These are phyloP conservation scores for Microtus oregoni DNA, from an alignment of 2,113 vertebrate species.

Conservation along the genomic window DNA sequence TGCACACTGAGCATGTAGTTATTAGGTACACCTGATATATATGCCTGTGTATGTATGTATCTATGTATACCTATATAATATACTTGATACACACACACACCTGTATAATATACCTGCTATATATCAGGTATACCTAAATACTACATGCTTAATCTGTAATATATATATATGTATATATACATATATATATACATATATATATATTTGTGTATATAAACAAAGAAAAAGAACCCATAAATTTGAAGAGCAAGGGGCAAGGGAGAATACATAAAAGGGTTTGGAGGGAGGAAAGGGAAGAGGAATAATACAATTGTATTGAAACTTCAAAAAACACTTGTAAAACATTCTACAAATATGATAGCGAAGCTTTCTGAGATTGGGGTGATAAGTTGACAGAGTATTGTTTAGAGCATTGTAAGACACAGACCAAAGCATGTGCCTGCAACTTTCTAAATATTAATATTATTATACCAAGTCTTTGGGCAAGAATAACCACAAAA, in stretches of 20 bases:
- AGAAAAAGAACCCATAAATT: neutral
- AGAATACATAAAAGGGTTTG: neutral
- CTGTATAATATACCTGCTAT: too few species aligned
- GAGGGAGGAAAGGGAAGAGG: neutral
- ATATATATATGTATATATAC: neutral
- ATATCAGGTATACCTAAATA: too few species aligned
- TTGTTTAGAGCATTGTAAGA: neutral
- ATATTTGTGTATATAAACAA: neutral
- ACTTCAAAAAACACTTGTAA: neutral
- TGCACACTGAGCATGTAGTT: neutral
- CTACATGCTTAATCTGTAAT: too few species aligned
- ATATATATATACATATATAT: too few species aligned
- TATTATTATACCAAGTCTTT: neutral
- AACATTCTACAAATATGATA: constrained; percentile 8
- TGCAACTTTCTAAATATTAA: neutral
- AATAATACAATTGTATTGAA: neutral
- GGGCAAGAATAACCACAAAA: neutral
- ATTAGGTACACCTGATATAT: neutral
- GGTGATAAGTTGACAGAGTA: neutral
- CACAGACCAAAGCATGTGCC: neutral
- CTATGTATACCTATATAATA: neutral
- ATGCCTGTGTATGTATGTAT: neutral
- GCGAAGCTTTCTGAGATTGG: neutral
- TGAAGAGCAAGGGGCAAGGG: neutral
- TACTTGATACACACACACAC: neutral